Conservation (phyloP, 2,113 vertebrate species). For the Cisticola juncidis region DNA sequence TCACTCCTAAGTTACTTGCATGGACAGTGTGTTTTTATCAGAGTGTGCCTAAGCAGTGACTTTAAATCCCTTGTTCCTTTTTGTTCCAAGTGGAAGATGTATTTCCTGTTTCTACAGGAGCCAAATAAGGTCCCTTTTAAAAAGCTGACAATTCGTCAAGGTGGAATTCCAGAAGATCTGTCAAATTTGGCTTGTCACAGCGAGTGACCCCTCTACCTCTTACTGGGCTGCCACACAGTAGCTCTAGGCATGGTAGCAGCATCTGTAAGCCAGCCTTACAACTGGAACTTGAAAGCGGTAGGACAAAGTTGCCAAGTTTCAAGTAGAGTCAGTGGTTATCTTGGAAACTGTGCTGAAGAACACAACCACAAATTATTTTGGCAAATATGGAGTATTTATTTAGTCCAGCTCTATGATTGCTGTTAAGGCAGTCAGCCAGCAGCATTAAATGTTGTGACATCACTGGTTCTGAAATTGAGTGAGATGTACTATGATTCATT, state of each 20-base stretch:
- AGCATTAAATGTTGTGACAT: constrained; percentile 62
- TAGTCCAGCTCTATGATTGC: constrained; percentile 68
- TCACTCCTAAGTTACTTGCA: not conserved
- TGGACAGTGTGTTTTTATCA: not conserved
- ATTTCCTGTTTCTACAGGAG: not conserved
- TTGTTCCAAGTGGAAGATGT: not conserved
- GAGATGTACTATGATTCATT: constrained; percentile 58
- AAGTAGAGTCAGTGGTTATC: constrained; percentile 70
- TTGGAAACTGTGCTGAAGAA: constrained; percentile 69
- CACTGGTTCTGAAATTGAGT: constrained; percentile 61
- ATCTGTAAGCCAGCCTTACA: constrained; percentile 49
- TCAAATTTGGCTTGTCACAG: constrained; percentile 33
- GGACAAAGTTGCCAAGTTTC: constrained; percentile 58
- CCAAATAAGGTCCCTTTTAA: not conserved
- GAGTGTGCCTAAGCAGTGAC: not conserved
- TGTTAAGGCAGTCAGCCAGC: constrained; percentile 64
- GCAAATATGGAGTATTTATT: constrained; percentile 72
- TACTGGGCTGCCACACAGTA: not conserved
- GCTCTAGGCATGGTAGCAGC: constrained; percentile 14
- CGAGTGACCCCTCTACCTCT: not conserved
- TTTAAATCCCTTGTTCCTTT: not conserved
- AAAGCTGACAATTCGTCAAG: not conserved
- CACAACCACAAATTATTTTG: constrained; percentile 70
- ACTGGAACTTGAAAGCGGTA: constrained; percentile 50
- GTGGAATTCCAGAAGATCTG: constrained; percentile 19